A percentile compares a stretch with the other conserved stretches of the same genome.
phyloP scores from a whole-genome alignment of 2,113 vertebrate genomes.

The Pica pica region DNA sequence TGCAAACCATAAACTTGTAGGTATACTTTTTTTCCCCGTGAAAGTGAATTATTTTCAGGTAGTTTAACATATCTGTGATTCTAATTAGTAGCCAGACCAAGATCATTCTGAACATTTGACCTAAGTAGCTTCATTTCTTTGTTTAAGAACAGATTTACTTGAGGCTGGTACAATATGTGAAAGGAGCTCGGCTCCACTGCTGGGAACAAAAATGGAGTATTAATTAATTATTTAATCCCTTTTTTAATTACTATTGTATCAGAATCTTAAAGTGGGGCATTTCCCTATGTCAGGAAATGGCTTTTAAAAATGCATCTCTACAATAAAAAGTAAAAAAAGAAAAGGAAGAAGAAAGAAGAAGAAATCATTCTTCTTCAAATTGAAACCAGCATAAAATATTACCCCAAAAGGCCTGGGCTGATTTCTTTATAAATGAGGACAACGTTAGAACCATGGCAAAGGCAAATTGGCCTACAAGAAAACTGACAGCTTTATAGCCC shows the following conservation, averaged over 20 bases:
- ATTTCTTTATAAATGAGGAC: constrained; percentile 71
- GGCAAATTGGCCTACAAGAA: constrained; percentile 83
- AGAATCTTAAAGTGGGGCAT: neutral
- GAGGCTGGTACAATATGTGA: neutral
- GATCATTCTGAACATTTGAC: constrained; percentile 26
- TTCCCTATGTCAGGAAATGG: neutral
- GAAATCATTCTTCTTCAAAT: constrained; percentile 20
- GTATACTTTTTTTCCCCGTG: neutral
- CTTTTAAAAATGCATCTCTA: constrained; percentile 3
- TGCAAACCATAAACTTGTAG: constrained; percentile 52
- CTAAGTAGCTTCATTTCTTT: constrained; percentile 12
- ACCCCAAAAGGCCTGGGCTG: constrained; percentile 53
- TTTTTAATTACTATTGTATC: neutral
- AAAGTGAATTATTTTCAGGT: constrained; percentile 62
- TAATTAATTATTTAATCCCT: neutral
- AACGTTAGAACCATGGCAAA: constrained; percentile 76
- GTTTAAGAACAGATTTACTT: constrained; percentile 55
- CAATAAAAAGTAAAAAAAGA: neutral
- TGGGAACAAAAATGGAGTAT: constrained; percentile 2
- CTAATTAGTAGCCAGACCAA: constrained; percentile 39
- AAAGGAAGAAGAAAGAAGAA: neutral
- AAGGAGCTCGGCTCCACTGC: neutral
- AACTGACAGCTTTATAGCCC: constrained; percentile 86
- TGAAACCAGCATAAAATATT: constrained; percentile 64
- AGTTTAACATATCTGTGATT: constrained; percentile 51